Percentiles rank a stretch among this genome's conserved stretches.
phyloP scores from a whole-genome alignment of 2,888 invertebrate genomes.

The Esperia sulphurella region DNA sequence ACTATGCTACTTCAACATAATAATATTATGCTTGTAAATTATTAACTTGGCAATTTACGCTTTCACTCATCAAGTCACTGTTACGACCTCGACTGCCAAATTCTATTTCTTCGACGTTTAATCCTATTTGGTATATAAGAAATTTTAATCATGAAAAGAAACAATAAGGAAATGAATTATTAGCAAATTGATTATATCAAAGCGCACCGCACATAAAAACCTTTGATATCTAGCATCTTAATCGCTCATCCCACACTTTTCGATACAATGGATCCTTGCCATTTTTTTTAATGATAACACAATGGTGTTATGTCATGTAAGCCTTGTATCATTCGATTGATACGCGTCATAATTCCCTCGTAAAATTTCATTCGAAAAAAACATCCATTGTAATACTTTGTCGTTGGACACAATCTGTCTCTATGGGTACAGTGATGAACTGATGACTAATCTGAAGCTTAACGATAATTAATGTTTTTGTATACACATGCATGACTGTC shows the following conservation, averaged over 20 bases:
- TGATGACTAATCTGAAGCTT: conserved; percentile 31
- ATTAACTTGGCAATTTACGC: too few relatives aligned
- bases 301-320: conserved; percentile 66
- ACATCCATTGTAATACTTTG: conserved; percentile 6
- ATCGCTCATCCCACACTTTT: conserved; percentile 51
- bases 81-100: too few relatives aligned
- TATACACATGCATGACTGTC: not conserved
- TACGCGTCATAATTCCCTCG: conserved; percentile 43
- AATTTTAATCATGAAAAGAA: not conserved
- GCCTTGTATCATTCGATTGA: conserved; percentile 55
- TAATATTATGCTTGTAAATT: too few relatives aligned
- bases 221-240: conserved; percentile 64
- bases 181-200: conserved; percentile 41
- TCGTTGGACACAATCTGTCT: conserved; percentile 15
- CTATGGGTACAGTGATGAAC: conserved; percentile 23
- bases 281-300: conserved; percentile 43
- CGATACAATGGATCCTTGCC: conserved; percentile 42
- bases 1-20: too few relatives aligned
- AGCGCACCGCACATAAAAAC: conserved; percentile 45
- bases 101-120: too few relatives aligned
- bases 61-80: too few relatives aligned
- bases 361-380: conserved; percentile 22
- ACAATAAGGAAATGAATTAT: conserved; percentile 28
- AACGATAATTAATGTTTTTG: conserved; percentile 9
- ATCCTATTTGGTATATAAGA: not conserved